Base-by-base conservation (phyloP, 2,888 invertebrate species). In the Xanthia togata region DNA sequence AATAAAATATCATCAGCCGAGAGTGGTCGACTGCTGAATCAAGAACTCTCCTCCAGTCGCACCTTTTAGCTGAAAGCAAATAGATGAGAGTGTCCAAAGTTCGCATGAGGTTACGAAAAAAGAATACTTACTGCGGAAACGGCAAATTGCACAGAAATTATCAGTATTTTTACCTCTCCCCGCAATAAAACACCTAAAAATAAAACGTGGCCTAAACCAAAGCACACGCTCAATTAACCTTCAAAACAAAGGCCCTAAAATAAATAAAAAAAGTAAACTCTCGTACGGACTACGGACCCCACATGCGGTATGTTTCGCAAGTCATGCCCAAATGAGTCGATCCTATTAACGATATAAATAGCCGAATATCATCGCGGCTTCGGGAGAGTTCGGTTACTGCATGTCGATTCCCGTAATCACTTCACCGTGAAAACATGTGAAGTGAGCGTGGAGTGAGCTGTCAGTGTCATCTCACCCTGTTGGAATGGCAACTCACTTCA, bases 321-420 rank as follows among this genome's bases (percentile, higher is more conserved):
- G 95, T 95, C 95, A 95, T 92, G 93, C 89, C 91, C 94, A 94
- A 95, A 94, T 94, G 93, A 94, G 94, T 89, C 91, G 93, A 94
- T 94, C 91, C 92, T 93, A 95, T 95, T 94, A 94, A 92, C 92
- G 94, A 94, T 94, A 94, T 91, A 92, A 93, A 93, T 92, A 91
- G 91, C 79, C 69, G 50, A 73, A 93, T 94, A 92, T 88, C 87
- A 92, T 92, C 91, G 84, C 73, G 83, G 90, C 20, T 71, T 81
- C 72, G 59, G 76, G 55, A 70, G 23, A 60, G 1, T 44, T 74
- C 44, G 50, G 41, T 76, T 68, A n/a, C 89, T n/a, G n/a, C n/a
- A n/a, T n/a, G n/a, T n/a, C n/a, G n/a, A n/a, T n/a, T n/a, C n/a
- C n/a, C n/a, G n/a, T n/a, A n/a, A n/a, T n/a, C n/a, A n/a, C n/a